These are phyloP conservation scores for Ditylenchus weischeri DNA, from an alignment of 2,888 invertebrate species.

Conservation along the genomic window DNA sequence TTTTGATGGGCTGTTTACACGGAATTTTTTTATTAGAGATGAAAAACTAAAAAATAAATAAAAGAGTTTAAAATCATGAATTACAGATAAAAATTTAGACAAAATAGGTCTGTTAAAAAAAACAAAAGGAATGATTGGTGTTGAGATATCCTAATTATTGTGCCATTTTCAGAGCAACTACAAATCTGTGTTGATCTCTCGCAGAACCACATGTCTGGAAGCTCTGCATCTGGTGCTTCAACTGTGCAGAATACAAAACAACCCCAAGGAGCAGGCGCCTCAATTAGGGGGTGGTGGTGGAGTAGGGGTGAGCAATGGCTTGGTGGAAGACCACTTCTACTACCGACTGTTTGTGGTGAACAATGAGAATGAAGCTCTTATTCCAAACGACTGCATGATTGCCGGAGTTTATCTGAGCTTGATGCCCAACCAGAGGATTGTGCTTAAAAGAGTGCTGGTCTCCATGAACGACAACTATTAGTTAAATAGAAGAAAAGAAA, in stretches of 20 bases:
- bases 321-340: conserved; percentile 7
- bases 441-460: conserved; percentile 34
- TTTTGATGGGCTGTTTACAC: too few relatives aligned
- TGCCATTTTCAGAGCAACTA: conserved; percentile 48
- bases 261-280: background rate
- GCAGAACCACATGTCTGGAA: conserved; percentile 40
- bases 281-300: background rate
- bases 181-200: conserved; percentile 50
- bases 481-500: too few relatives aligned
- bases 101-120: too few relatives aligned
- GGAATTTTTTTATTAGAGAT: too few relatives aligned
- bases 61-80: too few relatives aligned
- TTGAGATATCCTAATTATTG: conserved; percentile 13
- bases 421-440: conserved; percentile 42
- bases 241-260: conserved; percentile 36
- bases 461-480: too few relatives aligned
- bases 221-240: conserved; percentile 42
- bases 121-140: background rate
- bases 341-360: conserved; percentile 23
- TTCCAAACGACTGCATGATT: conserved; percentile 44
- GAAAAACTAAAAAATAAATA: conserved; percentile 5
- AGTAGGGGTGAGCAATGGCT: background rate
- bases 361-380: conserved; percentile 32
- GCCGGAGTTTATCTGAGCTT: conserved; percentile 38
- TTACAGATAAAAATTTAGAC: too few relatives aligned